Evolutionary conservation across 2,888 invertebrate species (phyloP), one percentile per base, ranked within the genome.

Genomic region (Morpho deidamia): DNA sequence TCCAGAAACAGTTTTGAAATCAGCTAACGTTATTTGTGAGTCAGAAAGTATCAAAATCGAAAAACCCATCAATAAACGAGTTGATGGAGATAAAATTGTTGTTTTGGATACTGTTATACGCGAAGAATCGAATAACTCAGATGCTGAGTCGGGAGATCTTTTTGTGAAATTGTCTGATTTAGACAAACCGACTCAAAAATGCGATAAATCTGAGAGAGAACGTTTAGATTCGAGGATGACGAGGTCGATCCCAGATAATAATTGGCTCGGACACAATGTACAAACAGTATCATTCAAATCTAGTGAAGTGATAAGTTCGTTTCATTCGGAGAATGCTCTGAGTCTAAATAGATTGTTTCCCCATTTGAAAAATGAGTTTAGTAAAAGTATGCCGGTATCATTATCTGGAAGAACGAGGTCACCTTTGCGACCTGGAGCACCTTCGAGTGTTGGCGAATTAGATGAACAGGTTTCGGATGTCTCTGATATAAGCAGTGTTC

Each of bases 81-180:
- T 51, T 5, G 53, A 52, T 34, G 53, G 46, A 11, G 60, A 59
- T 11, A 57, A 58, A 39, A 39, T 11, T n/a, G 34, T 58, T 12
- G 42, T 57, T 14, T 11, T 44, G 11, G 45, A 61, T 32, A 57
- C 58, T 1, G 58, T 62, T 7, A 69, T 70, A 23, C 62, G 65
- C 42, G 73, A 76, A 61, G 76, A 79, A 56, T 23, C 69, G 2
- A 45, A 12, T 7, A 50, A 44, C 11, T 7, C 55, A n/a, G 47
- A 53, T 8, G 69, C 69, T 33, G 60, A 68, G 12, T 41, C 65
- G 3, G 55, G 66, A 10, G 82, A 83, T 61, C 82, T 86, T 51
- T 94, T 95, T 71, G 96, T 96, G 0, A 93, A 93, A 69, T 83
- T 96, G 7, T 96, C 96, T 1, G 96, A 96, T 73, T 89, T 96